A percentile compares a stretch with the other conserved stretches of the same genome.
phyloP scores from a whole-genome alignment of 2,113 vertebrate species.

The Pygoscelis antarcticus region DNA sequence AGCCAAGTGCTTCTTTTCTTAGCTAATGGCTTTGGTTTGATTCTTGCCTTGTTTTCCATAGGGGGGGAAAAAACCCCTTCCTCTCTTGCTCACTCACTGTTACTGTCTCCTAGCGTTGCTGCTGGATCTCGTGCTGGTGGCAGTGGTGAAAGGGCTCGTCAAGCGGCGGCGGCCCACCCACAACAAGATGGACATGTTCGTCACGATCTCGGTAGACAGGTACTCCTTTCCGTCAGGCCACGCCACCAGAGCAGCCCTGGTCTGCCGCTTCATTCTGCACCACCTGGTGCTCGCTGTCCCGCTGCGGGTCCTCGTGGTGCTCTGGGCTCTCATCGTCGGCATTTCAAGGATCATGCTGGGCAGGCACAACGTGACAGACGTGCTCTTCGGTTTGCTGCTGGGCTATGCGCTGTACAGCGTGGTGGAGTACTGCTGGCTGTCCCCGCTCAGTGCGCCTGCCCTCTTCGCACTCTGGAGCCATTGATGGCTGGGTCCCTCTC shows the following conservation, averaged over 20 bases:
- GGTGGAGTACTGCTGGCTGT: slow-evolving; percentile 92
- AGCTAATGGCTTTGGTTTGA: background rate
- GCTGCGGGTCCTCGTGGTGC: slow-evolving; percentile 86
- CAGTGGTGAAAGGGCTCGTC: slow-evolving; percentile 87
- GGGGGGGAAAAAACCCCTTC: background rate
- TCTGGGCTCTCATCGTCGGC: slow-evolving; percentile 89
- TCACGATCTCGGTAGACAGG: slow-evolving; percentile 93
- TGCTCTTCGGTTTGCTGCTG: slow-evolving; percentile 90
- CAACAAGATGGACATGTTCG: slow-evolving; percentile 98
- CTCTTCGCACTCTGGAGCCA: slow-evolving; percentile 80
- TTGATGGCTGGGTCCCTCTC: background rate
- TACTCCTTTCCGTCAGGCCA: slow-evolving; percentile 98
- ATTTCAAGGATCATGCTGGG: slow-evolving; percentile 94
- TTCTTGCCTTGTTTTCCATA: background rate
- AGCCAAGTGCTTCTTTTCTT: background rate
- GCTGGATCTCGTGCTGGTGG: slow-evolving; percentile 89
- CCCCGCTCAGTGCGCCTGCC: slow-evolving; percentile 80
- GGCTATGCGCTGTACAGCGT: slow-evolving; percentile 92
- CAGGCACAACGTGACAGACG: slow-evolving; percentile 94
- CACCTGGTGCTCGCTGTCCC: slow-evolving; percentile 92
- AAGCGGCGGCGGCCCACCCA: slow-evolving; percentile 88
- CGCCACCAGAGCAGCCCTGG: slow-evolving; percentile 90
- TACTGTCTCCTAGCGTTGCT: slow-evolving; percentile 80
- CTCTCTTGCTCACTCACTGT: background rate
- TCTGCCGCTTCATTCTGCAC: slow-evolving; percentile 89